Conservation (phyloP, 2,113 vertebrate species). For the Rhinopithecus roxellana region DNA sequence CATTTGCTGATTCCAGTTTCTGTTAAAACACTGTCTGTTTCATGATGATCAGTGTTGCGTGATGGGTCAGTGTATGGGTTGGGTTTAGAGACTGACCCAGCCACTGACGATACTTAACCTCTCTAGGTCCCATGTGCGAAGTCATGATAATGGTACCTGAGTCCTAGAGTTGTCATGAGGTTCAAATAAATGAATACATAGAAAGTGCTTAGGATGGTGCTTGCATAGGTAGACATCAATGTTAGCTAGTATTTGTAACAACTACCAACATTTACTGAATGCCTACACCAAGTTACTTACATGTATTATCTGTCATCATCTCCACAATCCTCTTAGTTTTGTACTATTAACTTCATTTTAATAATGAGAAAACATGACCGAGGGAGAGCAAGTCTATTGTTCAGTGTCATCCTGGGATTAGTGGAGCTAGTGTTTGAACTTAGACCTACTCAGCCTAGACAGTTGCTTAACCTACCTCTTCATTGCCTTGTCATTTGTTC, state of each 20-base stretch:
- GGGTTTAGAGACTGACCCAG: background rate
- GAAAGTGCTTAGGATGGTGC: background rate
- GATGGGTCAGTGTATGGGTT: background rate
- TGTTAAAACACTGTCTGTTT: background rate
- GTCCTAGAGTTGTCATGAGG: background rate
- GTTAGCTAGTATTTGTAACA: background rate
- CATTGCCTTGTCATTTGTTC: background rate
- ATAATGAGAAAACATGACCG: background rate
- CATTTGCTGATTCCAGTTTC: background rate
- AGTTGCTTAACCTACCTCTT: background rate
- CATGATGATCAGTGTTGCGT: background rate
- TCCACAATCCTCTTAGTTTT: background rate
- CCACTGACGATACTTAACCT: background rate
- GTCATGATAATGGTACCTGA: background rate
- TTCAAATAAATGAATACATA: background rate
- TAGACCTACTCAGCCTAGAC: background rate
- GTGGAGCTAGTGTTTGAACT: background rate
- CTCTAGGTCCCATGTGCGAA: background rate
- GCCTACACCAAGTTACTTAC: background rate
- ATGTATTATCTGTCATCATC: background rate
- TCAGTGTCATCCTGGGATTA: background rate
- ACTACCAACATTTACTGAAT: background rate
- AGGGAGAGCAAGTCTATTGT: background rate
- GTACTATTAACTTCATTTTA: background rate
- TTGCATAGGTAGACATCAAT: background rate